These are phyloP conservation scores for Hippolais icterina DNA, from an alignment of 2,113 vertebrate species.

Conservation along the genomic window DNA sequence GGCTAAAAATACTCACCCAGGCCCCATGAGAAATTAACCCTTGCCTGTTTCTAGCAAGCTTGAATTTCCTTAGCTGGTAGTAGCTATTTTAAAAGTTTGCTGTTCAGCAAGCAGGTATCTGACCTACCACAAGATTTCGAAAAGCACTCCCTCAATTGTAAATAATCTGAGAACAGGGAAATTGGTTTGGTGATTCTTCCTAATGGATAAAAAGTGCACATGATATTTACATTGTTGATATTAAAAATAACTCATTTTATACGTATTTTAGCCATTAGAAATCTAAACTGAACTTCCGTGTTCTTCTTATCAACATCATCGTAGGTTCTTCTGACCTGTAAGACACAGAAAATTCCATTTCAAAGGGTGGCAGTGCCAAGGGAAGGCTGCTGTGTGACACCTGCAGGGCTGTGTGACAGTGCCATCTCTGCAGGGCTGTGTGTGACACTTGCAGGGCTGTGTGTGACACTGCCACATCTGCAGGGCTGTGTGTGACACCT, in stretches of 20 bases:
- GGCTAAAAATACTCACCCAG: background rate
- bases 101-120: background rate
- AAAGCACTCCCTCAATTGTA: background rate
- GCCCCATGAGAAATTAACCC: background rate
- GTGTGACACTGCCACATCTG: background rate
- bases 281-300: background rate
- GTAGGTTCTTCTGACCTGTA: constrained; percentile 64
- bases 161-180: background rate
- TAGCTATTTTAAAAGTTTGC: background rate
- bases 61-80: background rate
- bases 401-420: background rate
- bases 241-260: background rate
- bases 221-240: background rate
- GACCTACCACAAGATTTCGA: background rate
- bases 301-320: constrained; percentile 16
- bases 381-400: background rate
- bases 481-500: background rate
- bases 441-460: background rate
- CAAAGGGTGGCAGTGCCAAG: background rate
- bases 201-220: background rate
- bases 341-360: constrained; percentile 7
- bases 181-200: background rate
- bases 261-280: background rate
- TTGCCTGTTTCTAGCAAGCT: background rate
- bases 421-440: background rate